phyloP scores from a whole-genome alignment of 2,113 vertebrate species.

The Sturnira hondurensis region DNA sequence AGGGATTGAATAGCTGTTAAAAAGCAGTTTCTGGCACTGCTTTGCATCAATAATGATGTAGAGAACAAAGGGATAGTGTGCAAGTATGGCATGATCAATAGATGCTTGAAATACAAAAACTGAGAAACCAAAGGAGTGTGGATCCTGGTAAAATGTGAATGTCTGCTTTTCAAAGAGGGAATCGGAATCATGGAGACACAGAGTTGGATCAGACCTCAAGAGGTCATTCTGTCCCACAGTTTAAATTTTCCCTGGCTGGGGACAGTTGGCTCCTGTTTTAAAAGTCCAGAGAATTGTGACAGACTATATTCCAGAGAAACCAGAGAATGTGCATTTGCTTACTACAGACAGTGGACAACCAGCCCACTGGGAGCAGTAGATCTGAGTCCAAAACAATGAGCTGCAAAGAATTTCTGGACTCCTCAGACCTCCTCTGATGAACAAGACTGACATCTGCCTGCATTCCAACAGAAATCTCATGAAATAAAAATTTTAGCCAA shows the following conservation, averaged over 20 bases:
- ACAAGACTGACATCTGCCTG: slow-evolving; percentile 22
- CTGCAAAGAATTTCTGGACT: slow-evolving; percentile 31
- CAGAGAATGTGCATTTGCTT: neutral
- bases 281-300: neutral
- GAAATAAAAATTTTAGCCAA: slow-evolving; percentile 28
- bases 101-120: slow-evolving; percentile 54
- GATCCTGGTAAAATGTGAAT: neutral
- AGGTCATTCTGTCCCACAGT: neutral
- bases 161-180: neutral
- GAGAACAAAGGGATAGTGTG: slow-evolving; percentile 67
- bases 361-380: neutral
- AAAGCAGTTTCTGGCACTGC: slow-evolving; percentile 54
- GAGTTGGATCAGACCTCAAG: neutral
- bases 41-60: slow-evolving; percentile 71
- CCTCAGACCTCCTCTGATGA: neutral
- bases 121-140: neutral
- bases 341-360: neutral
- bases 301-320: neutral
- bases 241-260: neutral
- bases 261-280: neutral
- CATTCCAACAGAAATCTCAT: slow-evolving; percentile 4
- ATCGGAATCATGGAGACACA: neutral
- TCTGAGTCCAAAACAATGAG: slow-evolving; percentile 21
- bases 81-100: slow-evolving; percentile 54
- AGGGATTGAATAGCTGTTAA: slow-evolving; percentile 62